phyloP scores from a whole-genome alignment of 2,888 invertebrate species.

The Yponomeuta sedellus region DNA sequence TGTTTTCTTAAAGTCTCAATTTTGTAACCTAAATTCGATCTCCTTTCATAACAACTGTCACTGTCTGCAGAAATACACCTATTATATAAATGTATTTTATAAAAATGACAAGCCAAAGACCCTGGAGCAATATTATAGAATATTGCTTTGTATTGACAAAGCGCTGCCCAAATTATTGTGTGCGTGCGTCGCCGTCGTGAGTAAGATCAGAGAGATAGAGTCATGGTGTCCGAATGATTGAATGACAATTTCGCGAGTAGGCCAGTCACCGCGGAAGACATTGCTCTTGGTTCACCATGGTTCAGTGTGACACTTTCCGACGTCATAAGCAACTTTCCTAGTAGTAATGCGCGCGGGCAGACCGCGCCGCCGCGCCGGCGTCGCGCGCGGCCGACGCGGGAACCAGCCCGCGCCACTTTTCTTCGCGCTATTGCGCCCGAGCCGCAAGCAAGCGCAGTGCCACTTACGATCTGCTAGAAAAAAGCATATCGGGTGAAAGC shows the following conservation, averaged over 20 bases:
- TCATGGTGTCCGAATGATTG: constrained; percentile 69
- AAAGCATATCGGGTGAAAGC: constrained; percentile 23
- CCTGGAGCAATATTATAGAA: neutral
- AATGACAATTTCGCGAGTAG: constrained; percentile 74
- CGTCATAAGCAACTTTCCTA: constrained; percentile 76
- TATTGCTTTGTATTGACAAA: too few relatives aligned
- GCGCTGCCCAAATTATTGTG: neutral
- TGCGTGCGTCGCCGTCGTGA: constrained; percentile 1
- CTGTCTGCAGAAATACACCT: too few relatives aligned
- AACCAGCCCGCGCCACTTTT: constrained; percentile 49
- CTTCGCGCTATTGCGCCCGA: constrained; percentile 40
- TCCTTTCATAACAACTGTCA: too few relatives aligned
- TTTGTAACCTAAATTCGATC: neutral
- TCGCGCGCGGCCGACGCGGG: constrained; percentile 44
- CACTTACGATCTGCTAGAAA: constrained; percentile 26
- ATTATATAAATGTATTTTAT: neutral
- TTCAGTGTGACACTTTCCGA: constrained; percentile 75
- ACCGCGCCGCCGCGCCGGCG: constrained; percentile 41
- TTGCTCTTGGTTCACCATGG: constrained; percentile 69
- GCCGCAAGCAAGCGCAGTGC: constrained; percentile 22
- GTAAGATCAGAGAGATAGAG: constrained; percentile 42
- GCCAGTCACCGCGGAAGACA: constrained; percentile 67
- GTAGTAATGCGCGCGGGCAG: constrained; percentile 61
- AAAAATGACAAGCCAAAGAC: neutral
- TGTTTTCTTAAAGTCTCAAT: neutral